Evolutionary conservation across 2,113 vertebrate genomes (phyloP), one percentile per base, ranked within the genome.

Genomic region (Nothobranchius furzeri): DNA sequence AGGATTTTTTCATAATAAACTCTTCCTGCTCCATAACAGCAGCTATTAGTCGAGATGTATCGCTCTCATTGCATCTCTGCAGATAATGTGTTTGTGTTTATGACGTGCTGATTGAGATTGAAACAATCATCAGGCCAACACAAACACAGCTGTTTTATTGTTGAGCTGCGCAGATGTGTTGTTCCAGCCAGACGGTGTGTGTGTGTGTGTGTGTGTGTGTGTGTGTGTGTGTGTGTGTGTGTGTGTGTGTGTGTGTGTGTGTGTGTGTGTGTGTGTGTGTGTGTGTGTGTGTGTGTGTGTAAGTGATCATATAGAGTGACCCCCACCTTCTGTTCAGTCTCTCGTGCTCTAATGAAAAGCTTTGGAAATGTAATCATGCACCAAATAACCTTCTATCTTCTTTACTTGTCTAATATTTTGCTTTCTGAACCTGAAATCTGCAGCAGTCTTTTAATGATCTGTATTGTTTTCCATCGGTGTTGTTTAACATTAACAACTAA

Each of bases 81-180:
- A 20, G 80, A 84, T 70, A 56, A 17, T 73, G 76, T 60, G 76
- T 85, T 72, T 87, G 76, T 70, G 79, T 62, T 82, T 79, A 62
- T 65, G 57, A 76, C 60, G 52, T 59, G 64, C 43, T 87, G 88
- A 90, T 82, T 67, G 86, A 89, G 85, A 85, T 79, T 71, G 87
- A 90, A 86, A 89, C 86, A 85, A 88, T 91, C 87, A 89, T 81
- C 82, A 73, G 82, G 90, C 92, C 90, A 93, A 93, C 86, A 91
- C 89, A 93, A 93, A 93, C 92, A 93, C 92, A 93, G 91, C 91
- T 93, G 92, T 92, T 93, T 92, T 92, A 93, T 93, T 92, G 91
- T 93, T 87, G 85, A 76, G 46, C 85, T 86, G 90, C 88, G 91
- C 90, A 91, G 91, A 91, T 91, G 90, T 87, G 88, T 83, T 86